Evolutionary conservation across 2,888 invertebrate genomes (phyloP).

Genomic region (Heliconius charithonia): DNA sequence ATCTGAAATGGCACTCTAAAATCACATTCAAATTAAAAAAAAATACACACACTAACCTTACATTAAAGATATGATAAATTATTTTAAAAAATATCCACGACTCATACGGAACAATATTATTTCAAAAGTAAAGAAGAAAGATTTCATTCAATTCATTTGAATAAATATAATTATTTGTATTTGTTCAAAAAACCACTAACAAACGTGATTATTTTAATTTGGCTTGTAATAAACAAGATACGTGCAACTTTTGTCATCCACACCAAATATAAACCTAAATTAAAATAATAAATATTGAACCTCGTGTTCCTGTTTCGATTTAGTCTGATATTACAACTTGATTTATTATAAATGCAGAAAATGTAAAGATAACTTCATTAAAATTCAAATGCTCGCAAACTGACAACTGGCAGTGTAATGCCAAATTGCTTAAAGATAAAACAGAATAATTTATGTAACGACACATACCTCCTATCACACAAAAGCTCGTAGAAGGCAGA

Average conservation of each 20-base stretch:
- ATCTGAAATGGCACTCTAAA: conserved; percentile 21
- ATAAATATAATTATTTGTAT: neutral
- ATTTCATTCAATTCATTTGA: neutral
- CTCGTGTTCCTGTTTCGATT: neutral
- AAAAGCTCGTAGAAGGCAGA: too few relatives aligned
- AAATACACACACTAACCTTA: neutral
- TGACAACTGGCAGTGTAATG: conserved; percentile 23
- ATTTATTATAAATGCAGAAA: conserved; percentile 29
- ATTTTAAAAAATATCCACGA: too few relatives aligned
- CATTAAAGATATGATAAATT: neutral
- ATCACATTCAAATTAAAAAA: conserved; percentile 24
- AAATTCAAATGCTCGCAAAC: conserved; percentile 33
- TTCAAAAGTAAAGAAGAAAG: neutral
- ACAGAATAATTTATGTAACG: conserved; percentile 4
- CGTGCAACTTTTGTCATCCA: neutral
- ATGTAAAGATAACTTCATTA: conserved; percentile 32
- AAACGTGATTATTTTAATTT: neutral
- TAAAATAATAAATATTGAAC: neutral
- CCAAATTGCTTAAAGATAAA: conserved; percentile 26
- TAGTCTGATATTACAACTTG: conserved; percentile 19
- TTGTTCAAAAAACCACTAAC: neutral
- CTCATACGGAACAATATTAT: neutral
- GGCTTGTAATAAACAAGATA: too few relatives aligned
- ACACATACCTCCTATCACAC: neutral
- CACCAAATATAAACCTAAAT: conserved; percentile 20